Conservation (phyloP, 2,888 invertebrate genomes). For the Diadromus collaris region DNA sequence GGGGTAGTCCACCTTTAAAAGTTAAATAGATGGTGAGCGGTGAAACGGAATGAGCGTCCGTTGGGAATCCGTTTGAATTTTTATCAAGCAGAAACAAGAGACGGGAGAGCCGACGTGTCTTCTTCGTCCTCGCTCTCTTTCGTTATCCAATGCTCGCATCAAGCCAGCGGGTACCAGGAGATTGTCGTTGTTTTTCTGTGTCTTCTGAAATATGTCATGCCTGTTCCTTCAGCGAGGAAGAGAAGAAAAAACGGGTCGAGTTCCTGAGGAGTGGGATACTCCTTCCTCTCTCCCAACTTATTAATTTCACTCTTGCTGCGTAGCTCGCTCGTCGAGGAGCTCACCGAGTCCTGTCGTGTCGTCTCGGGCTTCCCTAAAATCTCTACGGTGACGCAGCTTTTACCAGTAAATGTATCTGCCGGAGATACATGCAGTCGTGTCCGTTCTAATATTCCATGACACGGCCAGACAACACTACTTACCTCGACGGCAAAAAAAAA, state of each 20-base stretch:
- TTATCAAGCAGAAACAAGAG: background rate
- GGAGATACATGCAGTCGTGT: background rate
- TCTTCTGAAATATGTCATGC: background rate
- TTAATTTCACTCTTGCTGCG: slow-evolving; percentile 21
- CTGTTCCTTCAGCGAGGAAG: background rate
- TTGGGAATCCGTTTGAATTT: slow-evolving; percentile 14
- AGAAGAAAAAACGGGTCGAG: slow-evolving; percentile 2
- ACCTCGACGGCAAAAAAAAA: slow-evolving; percentile 34
- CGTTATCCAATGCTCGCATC: slow-evolving; percentile 18
- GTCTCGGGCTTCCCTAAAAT: slow-evolving; percentile 18
- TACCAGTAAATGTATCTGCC: slow-evolving; percentile 12
- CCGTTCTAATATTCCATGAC: slow-evolving; percentile 5
- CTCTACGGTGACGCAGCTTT: background rate
- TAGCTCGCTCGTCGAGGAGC: background rate
- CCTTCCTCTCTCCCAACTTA: slow-evolving; percentile 11
- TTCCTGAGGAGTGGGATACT: slow-evolving; percentile 8
- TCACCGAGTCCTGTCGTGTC: slow-evolving; percentile 33
- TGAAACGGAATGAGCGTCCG: background rate
- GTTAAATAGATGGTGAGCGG: background rate
- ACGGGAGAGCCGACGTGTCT: slow-evolving; percentile 7
- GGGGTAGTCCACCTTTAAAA: background rate
- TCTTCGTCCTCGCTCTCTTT: slow-evolving; percentile 2
- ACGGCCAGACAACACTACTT: slow-evolving; percentile 24
- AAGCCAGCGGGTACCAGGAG: background rate
- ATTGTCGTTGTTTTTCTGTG: background rate